Base-by-base conservation (phyloP, 2,888 invertebrate genomes). In the Cyrtodaria siliqua region DNA sequence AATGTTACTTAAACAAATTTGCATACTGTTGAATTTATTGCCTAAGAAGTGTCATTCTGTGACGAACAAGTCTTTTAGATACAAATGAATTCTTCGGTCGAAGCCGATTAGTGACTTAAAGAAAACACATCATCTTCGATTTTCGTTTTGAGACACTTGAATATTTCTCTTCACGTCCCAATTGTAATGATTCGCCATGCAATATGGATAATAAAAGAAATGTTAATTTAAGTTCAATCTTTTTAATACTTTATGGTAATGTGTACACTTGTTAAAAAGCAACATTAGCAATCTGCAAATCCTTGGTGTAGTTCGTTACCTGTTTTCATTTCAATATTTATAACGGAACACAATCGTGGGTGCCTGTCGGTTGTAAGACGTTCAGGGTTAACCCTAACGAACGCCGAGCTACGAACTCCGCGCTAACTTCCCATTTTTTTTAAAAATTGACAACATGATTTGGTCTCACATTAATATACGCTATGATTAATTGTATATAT, bases 1-100 rank as follows among this genome's bases (percentile, higher is more conserved):
- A 79, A 79, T 79, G 73, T 79, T 70, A 74, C 73, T 79, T 74
- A 74, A 74, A 74, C 66, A 70, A 66, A 79, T 79, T 79, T 69
- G 79, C 79, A 74, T 74, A 70, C 73, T 62, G 55, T 59, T 59
- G 70, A 69, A 79, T 79, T 79, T 79, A 79, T 79, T 79, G 79
- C 74, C 74, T 61, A 69, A 79, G 78, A 79, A 73, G 79, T 79
- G 79, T 74, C 79, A 79, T 62, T 66, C 62, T 61, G 47, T 70
- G 73, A 67, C 64, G 68, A 59, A 42, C 55, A 29, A 72, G 77
- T 68, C 63, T 67, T 68, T 77, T 72, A 57, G 68, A 77, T 68
- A 77, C 67, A 77, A 77, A 77, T 60, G 64, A 63, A 63, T 68
- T 77, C 64, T 61, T 68, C 63, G 68, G 67, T 62, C 26, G 68